phyloP scores from a whole-genome alignment of 2,888 invertebrate genomes.

The Leptopterna dolabrata region DNA sequence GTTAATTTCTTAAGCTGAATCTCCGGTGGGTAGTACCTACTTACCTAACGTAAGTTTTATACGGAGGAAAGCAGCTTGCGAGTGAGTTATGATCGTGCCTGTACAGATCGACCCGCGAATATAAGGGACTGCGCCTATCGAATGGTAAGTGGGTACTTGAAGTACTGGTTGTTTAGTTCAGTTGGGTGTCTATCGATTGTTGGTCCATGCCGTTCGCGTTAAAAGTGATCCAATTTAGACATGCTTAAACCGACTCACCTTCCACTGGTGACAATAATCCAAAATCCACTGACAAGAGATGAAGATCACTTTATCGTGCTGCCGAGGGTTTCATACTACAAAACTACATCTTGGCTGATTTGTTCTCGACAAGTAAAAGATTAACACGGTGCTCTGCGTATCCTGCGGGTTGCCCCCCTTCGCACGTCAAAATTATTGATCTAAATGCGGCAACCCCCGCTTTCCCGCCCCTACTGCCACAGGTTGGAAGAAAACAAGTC shows the following conservation, averaged over 20 bases:
- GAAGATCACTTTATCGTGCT: not conserved
- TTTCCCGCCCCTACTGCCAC: not conserved
- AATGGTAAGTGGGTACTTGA: too few relatives aligned
- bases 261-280: not conserved
- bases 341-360: not conserved
- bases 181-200: too few relatives aligned
- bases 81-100: too few relatives aligned
- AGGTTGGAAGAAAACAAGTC: not conserved
- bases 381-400: not conserved
- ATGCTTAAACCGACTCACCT: not conserved
- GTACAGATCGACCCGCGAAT: too few relatives aligned
- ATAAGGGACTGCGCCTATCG: too few relatives aligned
- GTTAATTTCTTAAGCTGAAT: too few relatives aligned
- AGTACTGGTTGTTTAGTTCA: too few relatives aligned
- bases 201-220: not conserved
- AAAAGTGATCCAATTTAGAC: not conserved
- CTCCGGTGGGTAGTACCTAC: too few relatives aligned
- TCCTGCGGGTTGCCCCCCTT: not conserved
- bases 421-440: constrained; percentile 42
- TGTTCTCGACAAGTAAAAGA: not conserved
- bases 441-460: constrained; percentile 36
- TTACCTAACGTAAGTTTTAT: too few relatives aligned
- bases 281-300: not conserved
- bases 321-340: not conserved
- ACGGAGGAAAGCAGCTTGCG: too few relatives aligned